A percentile compares a stretch with the other conserved stretches of the same genome.
These are phyloP conservation scores for Ophiothrix spiculata DNA, from an alignment of 35 echinoderm and acorn worm genomes.

Conservation along the genomic window DNA sequence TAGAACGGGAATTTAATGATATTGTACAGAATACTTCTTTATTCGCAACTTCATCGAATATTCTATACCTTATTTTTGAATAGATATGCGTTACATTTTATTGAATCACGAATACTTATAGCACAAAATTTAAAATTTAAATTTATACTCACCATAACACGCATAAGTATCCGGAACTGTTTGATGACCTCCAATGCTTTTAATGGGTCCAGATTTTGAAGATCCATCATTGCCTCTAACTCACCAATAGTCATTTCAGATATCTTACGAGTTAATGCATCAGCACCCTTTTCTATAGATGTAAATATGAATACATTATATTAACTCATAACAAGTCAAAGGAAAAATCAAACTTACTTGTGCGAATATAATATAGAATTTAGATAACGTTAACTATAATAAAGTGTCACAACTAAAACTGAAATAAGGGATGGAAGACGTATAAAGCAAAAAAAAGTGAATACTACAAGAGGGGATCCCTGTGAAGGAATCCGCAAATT, in stretches of 20 bases:
- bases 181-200: neutral
- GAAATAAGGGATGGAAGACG: too few relatives aligned
- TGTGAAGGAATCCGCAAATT: too few relatives aligned
- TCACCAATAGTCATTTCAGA: slow-evolving; percentile 18
- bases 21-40: too few relatives aligned
- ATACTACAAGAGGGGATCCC: too few relatives aligned
- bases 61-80: neutral
- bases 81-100: neutral
- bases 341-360: too few relatives aligned
- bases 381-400: too few relatives aligned
- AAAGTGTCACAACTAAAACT: too few relatives aligned
- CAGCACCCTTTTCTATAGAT: neutral
- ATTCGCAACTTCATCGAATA: neutral
- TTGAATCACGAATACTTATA: neutral
- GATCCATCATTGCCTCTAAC: slow-evolving; percentile 28
- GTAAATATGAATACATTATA: too few relatives aligned
- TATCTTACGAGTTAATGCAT: neutral
- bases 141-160: neutral
- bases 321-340: too few relatives aligned
- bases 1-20: too few relatives aligned
- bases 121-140: neutral
- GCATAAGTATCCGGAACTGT: neutral
- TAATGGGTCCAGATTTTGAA: slow-evolving; percentile 15
- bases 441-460: too few relatives aligned
- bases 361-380: too few relatives aligned